These are phyloP conservation scores for Unio pictorum DNA, from an alignment of 2,888 invertebrate species.

Conservation along the genomic window DNA sequence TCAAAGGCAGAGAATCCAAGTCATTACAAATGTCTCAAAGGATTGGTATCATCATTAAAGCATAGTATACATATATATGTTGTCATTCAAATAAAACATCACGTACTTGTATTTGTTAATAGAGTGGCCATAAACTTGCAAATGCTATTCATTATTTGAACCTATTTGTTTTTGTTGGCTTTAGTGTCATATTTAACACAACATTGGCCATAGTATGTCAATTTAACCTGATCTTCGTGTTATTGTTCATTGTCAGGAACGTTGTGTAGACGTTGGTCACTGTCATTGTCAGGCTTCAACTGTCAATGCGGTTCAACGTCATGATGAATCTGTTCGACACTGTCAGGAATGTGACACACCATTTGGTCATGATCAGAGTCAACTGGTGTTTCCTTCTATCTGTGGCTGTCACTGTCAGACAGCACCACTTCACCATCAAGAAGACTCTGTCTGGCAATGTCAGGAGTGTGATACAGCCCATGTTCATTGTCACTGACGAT, in stretches of 20 bases:
- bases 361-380: conserved; percentile 14
- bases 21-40: too few relatives aligned
- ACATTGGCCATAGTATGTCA: too few relatives aligned
- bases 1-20: too few relatives aligned
- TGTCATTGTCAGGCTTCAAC: conserved; percentile 12
- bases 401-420: conserved; percentile 1
- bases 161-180: too few relatives aligned
- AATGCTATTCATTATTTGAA: too few relatives aligned
- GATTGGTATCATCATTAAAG: too few relatives aligned
- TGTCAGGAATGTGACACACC: not conserved
- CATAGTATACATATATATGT: too few relatives aligned
- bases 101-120: too few relatives aligned
- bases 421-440: conserved; percentile 12
- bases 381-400: conserved; percentile 9
- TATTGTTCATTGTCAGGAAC: conserved; percentile 7
- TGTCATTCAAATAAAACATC: too few relatives aligned
- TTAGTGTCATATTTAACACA: too few relatives aligned
- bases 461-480: conserved; percentile 1
- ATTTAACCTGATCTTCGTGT: conserved; percentile 1
- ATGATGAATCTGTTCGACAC: not conserved
- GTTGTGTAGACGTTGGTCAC: too few relatives aligned
- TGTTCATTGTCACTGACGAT: conserved; percentile 7
- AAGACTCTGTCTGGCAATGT: conserved; percentile 6
- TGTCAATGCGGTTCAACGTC: not conserved
- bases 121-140: too few relatives aligned